Base-by-base conservation (phyloP, 2,888 invertebrate species). In the Drosophila pseudotalamancana region DNA sequence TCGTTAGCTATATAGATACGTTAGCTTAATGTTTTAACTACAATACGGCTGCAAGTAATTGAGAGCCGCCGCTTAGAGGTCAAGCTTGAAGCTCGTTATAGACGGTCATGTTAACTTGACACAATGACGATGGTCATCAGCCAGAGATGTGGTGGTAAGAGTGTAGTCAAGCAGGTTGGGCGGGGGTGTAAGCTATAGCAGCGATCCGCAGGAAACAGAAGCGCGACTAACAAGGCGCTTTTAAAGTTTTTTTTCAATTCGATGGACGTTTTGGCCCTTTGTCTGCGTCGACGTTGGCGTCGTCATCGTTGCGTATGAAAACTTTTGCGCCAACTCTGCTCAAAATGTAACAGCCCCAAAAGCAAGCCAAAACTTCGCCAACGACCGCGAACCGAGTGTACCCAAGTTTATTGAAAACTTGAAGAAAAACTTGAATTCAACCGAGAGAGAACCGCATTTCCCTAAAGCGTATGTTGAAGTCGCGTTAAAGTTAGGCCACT, bases 161-260 rank as follows among this genome's bases (percentile, higher is more conserved):
- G 46, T 12, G 54, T 34, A 23, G 32, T 25, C 27, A 29, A 27
- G 11, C 0, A 9, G 21, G 25, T 4, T 19, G 5, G 32, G 34
- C 19, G 21, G 32, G 2, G 34, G 43, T n/a, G 8, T 16, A 43
- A 18, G 54, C 39, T 34, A 51, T 29, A 63, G 35, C 29, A 18
- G 27, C 16, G 56, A 54, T 56, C 70, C 42, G 66, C 73, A 74
- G 84, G 84, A 84, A 87, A 79, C 84, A 84, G 83, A 84, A 84
- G 81, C 61, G 65, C 74, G 77, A 78, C 81, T 84, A 84, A 84
- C 87, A 84, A 84, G 83, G 68, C 75, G 77, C 74, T 81, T 87
- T 84, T 84, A 81, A 87, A 84, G 79, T 84, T 84, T 79, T 84
- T 84, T 79, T 71, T 86, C 81, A 81, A 78, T 83, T 80, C 71